These are phyloP conservation scores for Chalcosyrphus nemorum DNA, from an alignment of 2,888 invertebrate species.

Conservation along the genomic window DNA sequence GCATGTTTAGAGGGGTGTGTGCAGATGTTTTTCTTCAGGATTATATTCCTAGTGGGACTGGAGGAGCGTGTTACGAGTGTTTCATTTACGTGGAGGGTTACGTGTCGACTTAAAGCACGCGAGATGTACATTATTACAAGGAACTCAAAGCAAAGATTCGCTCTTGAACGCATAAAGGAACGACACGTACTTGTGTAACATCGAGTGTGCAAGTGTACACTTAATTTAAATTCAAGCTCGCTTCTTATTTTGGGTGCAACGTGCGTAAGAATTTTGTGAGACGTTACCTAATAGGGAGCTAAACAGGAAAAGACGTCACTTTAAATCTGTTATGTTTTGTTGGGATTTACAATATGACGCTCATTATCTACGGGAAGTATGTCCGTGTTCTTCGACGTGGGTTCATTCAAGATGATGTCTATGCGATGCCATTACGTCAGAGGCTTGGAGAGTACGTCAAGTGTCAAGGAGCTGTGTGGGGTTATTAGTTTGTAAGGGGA, in stretches of 20 bases:
- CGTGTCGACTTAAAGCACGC: background rate
- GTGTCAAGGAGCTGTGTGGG: too few species aligned
- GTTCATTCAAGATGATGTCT: background rate
- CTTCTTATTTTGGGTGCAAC: background rate
- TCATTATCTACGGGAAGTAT: background rate
- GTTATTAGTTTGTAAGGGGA: too few species aligned
- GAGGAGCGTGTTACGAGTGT: constrained; percentile 23
- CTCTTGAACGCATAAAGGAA: background rate
- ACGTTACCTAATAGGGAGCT: background rate
- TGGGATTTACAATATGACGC: background rate
- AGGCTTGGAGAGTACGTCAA: background rate
- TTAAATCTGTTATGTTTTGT: background rate
- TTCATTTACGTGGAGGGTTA: constrained; percentile 26
- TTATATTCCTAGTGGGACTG: background rate
- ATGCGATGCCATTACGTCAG: too few species aligned
- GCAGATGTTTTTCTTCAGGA: background rate
- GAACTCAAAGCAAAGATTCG: background rate
- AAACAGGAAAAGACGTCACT: background rate
- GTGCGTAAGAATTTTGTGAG: background rate
- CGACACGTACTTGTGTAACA: constrained; percentile 13
- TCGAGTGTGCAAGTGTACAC: constrained; percentile 18
- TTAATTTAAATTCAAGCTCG: constrained; percentile 44
- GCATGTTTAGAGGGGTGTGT: background rate
- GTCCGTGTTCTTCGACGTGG: background rate
- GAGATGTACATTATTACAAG: too few species aligned